Base-by-base conservation (phyloP, 2,888 invertebrate genomes). In the Pheosia tremula region DNA sequence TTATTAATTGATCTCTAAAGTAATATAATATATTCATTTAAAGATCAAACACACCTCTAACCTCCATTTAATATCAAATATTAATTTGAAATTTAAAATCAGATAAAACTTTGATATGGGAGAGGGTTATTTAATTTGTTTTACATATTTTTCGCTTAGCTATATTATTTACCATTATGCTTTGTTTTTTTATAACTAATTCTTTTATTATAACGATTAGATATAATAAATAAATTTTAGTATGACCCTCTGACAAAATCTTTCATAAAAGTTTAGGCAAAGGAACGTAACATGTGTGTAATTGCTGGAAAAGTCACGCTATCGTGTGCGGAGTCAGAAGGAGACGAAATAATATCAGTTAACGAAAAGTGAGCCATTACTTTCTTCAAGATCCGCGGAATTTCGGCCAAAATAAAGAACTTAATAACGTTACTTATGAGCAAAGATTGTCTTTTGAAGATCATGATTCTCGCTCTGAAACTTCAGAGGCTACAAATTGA, bases 31-130 rank as follows among this genome's bases (percentile, higher is more conserved):
- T 57, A 62, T 63, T 60, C 64, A 65, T 66, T 71, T 61, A 63
- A 59, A 76, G 78, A 77, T 76, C 75, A 76, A 73, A 77, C n/a
- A 54, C 13, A 39, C 45, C 52, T 70, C 58, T 68, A 68, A 63
- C 45, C 47, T 61, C 50, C 52, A 60, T 53, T 64, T 60, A 45
- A 52, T 63, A 61, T 62, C 24, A 24, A 24, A 24, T 24, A 24
- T 24, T n/a, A n/a, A n/a, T n/a, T n/a, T n/a, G n/a, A 24, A 24
- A 24, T 24, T 24, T 24, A 1, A 24, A 24, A 24, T 24, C 24
- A 24, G 24, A 24, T 24, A 24, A 24, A 24, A 24, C 24, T 24
- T 24, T 24, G 24, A 24, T 24, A 24, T 24, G 24, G 24, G 24
- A 1, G 2, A 24, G 24, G 2, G 24, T 24, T 24, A 24, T 24